Evolutionary conservation across 1,140 invertebrate species (phyloP).

Genomic region (Limonius californicus): DNA sequence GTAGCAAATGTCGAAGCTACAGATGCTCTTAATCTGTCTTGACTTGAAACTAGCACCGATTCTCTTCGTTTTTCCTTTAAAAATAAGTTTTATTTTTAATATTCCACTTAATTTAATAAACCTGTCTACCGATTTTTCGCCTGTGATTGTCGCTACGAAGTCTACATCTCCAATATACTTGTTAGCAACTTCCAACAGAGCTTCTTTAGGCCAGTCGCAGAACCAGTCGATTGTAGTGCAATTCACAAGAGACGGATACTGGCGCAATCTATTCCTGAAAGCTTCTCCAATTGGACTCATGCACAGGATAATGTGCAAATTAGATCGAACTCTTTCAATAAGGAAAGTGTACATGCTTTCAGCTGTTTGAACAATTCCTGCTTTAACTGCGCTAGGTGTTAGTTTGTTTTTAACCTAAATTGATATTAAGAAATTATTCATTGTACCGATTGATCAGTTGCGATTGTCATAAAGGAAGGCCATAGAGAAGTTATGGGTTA

Average conservation of each 20-base stretch:
- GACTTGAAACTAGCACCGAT: conserved; percentile 49
- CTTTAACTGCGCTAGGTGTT: conserved; percentile 60
- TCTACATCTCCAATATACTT: conserved; percentile 66
- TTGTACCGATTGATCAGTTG: too few relatives aligned
- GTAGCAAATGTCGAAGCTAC: conserved; percentile 69
- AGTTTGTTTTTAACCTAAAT: conserved; percentile 66
- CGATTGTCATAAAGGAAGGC: too few relatives aligned
- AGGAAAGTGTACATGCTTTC: conserved; percentile 70
- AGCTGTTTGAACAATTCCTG: conserved; percentile 60
- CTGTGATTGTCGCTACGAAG: conserved; percentile 62
- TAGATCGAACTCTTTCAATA: conserved; percentile 68
- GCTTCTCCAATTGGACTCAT: conserved; percentile 82
- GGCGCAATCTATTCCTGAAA: conserved; percentile 72
- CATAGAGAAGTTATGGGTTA: too few relatives aligned
- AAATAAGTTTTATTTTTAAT: not conserved
- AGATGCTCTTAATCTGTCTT: conserved; percentile 58
- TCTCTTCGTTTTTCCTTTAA: conserved; percentile 30
- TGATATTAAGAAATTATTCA: too few relatives aligned
- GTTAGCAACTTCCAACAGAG: conserved; percentile 77
- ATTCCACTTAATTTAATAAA: not conserved
- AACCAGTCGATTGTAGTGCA: conserved; percentile 88
- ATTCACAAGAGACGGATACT: conserved; percentile 82
- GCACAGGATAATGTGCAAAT: conserved; percentile 78
- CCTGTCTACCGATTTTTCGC: conserved; percentile 46
- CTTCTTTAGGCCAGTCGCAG: conserved; percentile 79